Evolutionary conservation across 1,140 invertebrate genomes (phyloP), one percentile per base, ranked within the genome.

Genomic region (Lamellibrachia luymesi): DNA sequence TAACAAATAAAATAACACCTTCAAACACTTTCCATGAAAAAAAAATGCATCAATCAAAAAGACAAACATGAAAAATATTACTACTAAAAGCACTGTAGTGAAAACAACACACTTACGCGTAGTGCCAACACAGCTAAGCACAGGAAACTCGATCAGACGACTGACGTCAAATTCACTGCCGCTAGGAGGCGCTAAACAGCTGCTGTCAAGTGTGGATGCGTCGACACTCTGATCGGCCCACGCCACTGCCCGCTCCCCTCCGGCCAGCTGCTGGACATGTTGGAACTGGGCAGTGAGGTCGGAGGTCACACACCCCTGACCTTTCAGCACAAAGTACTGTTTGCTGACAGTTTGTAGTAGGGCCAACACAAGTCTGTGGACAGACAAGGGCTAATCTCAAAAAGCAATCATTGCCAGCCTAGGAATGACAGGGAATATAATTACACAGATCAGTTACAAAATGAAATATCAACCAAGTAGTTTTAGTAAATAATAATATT

Each of bases 261-360:
- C 56, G 27, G 89, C 89, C 80, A 93, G 25, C 22, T 93, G 27
- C 51, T 93, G 56, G 49, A 93, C 17, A 49, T 51, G 52, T 89
- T 93, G 27, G 52, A 89, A 93, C 49, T 93, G 27, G 49, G 56
- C 51, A 4, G 56, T 38, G 27, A 93, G 27, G 27, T 93, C 92
- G 22, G 38, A 38, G 51, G 92, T 93, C 27, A 50, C 92, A 13
- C 10, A 51, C 38, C 49, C 25, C 27, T 93, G 52, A 89, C 92
- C 92, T 51, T 90, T 93, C 92, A 93, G 89, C 49, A 93, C n/a
- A 49, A 93, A 93, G 89, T 93, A 90, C 5, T 50, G 27, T 17
- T 93, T 49, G 38, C 51, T 93, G 92, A 51, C 49, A 49, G 92
- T 56, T 22, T 90, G 56, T 51, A 93, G 92, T 49, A 93, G 25